Base-by-base conservation (phyloP, 2,888 invertebrate species). In the Anodontia alba region DNA sequence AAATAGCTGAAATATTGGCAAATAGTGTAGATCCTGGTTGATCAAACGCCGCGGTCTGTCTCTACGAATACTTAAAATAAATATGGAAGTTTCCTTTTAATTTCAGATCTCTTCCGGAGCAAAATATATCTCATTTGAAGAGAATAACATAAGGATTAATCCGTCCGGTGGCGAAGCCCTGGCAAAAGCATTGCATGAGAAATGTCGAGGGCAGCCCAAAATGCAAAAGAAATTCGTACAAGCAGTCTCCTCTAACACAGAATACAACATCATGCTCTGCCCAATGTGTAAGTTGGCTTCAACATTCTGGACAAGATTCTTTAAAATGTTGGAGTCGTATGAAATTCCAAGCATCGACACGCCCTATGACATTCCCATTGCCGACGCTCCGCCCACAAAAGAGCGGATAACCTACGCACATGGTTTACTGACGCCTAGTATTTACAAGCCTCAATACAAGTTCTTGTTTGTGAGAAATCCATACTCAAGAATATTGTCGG, bases 391-490 rank as follows among this genome's bases (percentile, higher is more conserved):
- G 1, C 80, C 82, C 20, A 77, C 85, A 0, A 29, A 54, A 17
- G 78, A 82, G 71, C 73, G 74, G 23, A 29, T 85, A 20, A 46
- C 23, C 0, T 38, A 74, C 12, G 23, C 2, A 7, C 10, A 51
- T 12, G 75, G 75, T 54, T 26, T 31, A 12, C 23, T 33, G 23
- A 51, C 29, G 10, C 38, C 72, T 3, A 26, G 29, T 12, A 76
- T 57, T 38, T 62, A 62, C 20, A 38, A 75, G 17, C 36, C 49
- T 20, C 77, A 78, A 12, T 83, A 76, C 49, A 87, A 87, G 29
- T 84, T 88, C 54, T 23, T 89, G n/a, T 88, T 90, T 75, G 89
- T 89, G 1, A 72, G 90, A 23, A 81, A 90, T 51, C 90, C 90
- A 0, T 90, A 88, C 72, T 57, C 86, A n/a, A 75, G 89, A 33